Percentiles rank a stretch among this genome's conserved stretches.
Conservation (phyloP, 1,140 invertebrate species). For the Cheumatopsyche charites region DNA sequence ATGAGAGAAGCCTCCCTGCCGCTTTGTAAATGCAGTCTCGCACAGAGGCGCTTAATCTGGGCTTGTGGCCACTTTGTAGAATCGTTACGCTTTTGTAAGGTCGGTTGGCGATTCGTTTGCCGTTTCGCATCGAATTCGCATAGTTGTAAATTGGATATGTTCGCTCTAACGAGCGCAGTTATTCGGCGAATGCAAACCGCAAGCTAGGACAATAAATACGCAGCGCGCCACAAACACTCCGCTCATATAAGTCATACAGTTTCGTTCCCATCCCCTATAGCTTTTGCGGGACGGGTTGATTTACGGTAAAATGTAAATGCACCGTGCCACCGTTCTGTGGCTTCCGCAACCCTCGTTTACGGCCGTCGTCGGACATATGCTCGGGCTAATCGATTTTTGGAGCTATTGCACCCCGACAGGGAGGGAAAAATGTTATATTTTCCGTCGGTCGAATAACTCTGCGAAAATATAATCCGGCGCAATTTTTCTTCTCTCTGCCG, state of each 20-base stretch:
- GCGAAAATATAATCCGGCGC: background rate
- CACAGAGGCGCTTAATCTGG: slow-evolving; percentile 12
- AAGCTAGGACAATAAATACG: no score
- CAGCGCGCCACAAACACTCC: no score
- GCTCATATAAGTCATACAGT: background rate
- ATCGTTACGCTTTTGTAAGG: background rate
- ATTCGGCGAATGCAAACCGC: no score
- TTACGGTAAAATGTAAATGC: slow-evolving; percentile 27
- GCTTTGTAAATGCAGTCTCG: slow-evolving; percentile 4
- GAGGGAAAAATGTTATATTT: background rate
- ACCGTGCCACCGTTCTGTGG: slow-evolving; percentile 5
- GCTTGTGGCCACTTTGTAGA: slow-evolving; percentile 9
- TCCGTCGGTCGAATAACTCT: background rate
- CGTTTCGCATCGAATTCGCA: background rate
- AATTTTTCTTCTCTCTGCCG: background rate
- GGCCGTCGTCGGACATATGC: slow-evolving; percentile 12
- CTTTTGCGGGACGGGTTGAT: background rate
- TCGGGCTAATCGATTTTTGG: slow-evolving; percentile 10
- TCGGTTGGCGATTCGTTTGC: background rate
- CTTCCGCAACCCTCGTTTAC: slow-evolving; percentile 23
- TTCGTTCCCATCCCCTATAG: background rate
- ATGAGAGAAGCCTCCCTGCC: background rate
- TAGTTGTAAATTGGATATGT: background rate
- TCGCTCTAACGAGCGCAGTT: background rate
- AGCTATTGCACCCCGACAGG: background rate